Conservation (phyloP, 2,888 invertebrate species). For the Chironomus tentans region DNA sequence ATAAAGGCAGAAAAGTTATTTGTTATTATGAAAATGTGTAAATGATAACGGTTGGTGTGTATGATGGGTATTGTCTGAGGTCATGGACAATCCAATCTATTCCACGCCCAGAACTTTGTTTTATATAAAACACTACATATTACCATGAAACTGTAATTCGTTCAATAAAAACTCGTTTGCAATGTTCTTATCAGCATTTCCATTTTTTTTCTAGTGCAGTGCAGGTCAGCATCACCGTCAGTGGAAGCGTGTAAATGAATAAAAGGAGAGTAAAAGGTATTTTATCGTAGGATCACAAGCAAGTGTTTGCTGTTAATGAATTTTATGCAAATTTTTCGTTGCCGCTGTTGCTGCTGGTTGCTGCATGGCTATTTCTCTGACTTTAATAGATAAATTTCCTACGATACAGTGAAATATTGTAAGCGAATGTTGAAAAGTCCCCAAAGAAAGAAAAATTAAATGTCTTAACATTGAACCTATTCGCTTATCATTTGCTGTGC, state of each 20-base stretch:
- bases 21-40: too few species aligned
- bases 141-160: constrained; percentile 17
- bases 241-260: neutral
- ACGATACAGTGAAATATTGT: too few species aligned
- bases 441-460: too few species aligned
- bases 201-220: neutral
- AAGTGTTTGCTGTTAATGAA: constrained; percentile 23
- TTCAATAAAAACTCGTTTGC: constrained; percentile 21
- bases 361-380: neutral
- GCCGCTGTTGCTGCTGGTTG: neutral
- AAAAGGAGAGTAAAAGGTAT: neutral
- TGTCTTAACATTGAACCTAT: too few species aligned
- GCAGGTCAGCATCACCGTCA: constrained; percentile 4
- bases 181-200: constrained; percentile 21
- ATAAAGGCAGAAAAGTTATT: too few species aligned
- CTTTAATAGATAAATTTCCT: too few species aligned
- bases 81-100: neutral
- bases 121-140: neutral
- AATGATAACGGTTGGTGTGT: neutral
- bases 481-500: too few species aligned
- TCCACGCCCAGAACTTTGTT: neutral
- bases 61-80: constrained; percentile 1
- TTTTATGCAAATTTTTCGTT: constrained; percentile 23
- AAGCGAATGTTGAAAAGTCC: too few species aligned
- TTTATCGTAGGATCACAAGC: constrained; percentile 23